A percentile compares a stretch with the other conserved stretches of the same genome.
These are phyloP conservation scores for Epizoanthus stellaris DNA, from an alignment of 92 coral and sea anemone species.

Conservation along the genomic window DNA sequence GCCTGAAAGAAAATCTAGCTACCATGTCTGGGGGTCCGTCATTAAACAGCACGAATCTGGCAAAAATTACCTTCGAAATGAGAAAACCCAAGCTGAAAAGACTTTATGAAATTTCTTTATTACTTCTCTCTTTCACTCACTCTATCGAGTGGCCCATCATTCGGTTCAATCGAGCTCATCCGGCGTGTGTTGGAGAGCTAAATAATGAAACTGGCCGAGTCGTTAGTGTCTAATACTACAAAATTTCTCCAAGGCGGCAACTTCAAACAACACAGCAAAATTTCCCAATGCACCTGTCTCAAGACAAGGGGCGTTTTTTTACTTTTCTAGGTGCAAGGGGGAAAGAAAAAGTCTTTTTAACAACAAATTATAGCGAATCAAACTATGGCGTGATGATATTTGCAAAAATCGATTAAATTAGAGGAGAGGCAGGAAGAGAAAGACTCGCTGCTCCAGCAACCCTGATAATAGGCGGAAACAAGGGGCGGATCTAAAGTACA, in stretches of 20 bases:
- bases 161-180: conserved; percentile 32
- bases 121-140: conserved; percentile 40
- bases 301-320: neutral
- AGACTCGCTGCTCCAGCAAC: conserved; percentile 34
- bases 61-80: neutral
- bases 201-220: conserved; percentile 33
- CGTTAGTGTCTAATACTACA: conserved; percentile 16
- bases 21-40: neutral
- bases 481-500: conserved; percentile 32
- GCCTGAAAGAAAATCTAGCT: neutral
- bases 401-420: conserved; percentile 44
- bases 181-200: conserved; percentile 29
- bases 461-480: conserved; percentile 45
- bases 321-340: conserved; percentile 8
- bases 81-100: conserved; percentile 5
- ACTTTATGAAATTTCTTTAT: conserved; percentile 19
- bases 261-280: conserved; percentile 19
- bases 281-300: conserved; percentile 32
- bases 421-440: conserved; percentile 37
- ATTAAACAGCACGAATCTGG: neutral
- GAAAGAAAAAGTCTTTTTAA: conserved; percentile 12
- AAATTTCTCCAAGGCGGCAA: conserved; percentile 42
- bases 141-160: conserved; percentile 23
- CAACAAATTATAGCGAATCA: conserved; percentile 17
- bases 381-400: conserved; percentile 43